phyloP scores from a whole-genome alignment of 1,140 invertebrate species.

The Araneus ventricosus region DNA sequence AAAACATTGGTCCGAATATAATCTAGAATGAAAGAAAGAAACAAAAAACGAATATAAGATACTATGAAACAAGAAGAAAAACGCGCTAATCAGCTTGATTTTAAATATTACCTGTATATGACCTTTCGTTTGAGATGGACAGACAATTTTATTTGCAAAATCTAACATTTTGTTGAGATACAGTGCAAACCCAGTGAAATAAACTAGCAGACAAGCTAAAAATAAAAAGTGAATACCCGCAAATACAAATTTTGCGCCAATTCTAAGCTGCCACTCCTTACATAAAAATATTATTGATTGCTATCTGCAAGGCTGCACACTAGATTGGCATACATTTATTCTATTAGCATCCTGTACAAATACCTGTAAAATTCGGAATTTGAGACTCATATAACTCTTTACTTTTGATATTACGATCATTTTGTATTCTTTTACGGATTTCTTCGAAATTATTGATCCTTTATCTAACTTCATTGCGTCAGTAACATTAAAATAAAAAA shows the following conservation, averaged over 20 bases:
- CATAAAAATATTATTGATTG: background rate
- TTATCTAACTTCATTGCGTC: too few species aligned
- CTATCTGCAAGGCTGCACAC: background rate
- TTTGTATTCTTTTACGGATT: too few species aligned
- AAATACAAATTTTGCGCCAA: background rate
- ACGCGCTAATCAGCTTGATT: background rate
- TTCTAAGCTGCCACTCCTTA: background rate
- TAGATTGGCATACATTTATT: background rate
- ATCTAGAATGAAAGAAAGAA: slow-evolving; percentile 80
- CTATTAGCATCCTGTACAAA: too few species aligned
- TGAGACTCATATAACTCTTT: too few species aligned
- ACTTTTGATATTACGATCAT: too few species aligned
- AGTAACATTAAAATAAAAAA: too few species aligned
- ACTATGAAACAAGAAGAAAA: slow-evolving; percentile 6
- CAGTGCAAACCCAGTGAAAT: background rate
- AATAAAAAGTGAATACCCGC: background rate
- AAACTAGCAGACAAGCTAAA: background rate
- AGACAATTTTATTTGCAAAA: background rate
- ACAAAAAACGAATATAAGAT: background rate
- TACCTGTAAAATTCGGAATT: too few species aligned
- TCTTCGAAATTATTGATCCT: too few species aligned
- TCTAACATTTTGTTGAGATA: slow-evolving; percentile 10
- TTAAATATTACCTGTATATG: slow-evolving; percentile 60
- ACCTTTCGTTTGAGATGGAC: slow-evolving; percentile 25
- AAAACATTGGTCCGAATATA: slow-evolving; percentile 86